Base-by-base conservation (phyloP, 2,888 invertebrate species). In the Ennomos quercinarius region DNA sequence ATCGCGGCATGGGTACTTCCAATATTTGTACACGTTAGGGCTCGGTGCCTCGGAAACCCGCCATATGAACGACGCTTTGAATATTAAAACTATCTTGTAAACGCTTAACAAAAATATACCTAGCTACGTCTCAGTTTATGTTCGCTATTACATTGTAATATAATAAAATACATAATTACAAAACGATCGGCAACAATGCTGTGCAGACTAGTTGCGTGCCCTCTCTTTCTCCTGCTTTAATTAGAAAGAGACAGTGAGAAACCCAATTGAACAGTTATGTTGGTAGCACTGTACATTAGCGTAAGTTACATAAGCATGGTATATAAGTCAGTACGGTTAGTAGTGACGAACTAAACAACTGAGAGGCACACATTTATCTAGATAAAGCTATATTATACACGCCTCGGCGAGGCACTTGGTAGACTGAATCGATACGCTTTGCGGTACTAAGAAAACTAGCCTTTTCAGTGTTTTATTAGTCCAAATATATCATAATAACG, bases 61-160 rank as follows among this genome's bases (percentile, higher is more conserved):
- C 4, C 61, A 47, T 35, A 36, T 49, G 13, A 44, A 45, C 61
- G 38, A 61, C 50, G 53, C 62, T 37, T 64, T 49, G 46, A 47
- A 40, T 11, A 45, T 46, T 38, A 48, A 46, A 48, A 48, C 48
- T 55, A 55, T 55, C 72, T 74, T 80, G 81, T 84, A 84, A 81
- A 84, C 77, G 80, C 81, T 79, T 86, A 89, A 89, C 86, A 88
- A 88, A 86, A 88, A 87, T 87, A 89, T 85, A 86, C 78, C 83
- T 83, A 86, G 80, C 85, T 86, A 88, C 78, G 72, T 77, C 73
- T 76, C 75, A 74, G 73, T 80, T 77, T 73, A 57, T 49, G 72
- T 67, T 64, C 60, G 72, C 76, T 79, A 77, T 74, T 79, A 78
- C 76, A 76, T 10, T 39, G 44, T 39, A 35, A 40, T 17, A 46